These are phyloP conservation scores for Zele albiditarsus DNA, from an alignment of 2,888 invertebrate species.

Conservation along the genomic window DNA sequence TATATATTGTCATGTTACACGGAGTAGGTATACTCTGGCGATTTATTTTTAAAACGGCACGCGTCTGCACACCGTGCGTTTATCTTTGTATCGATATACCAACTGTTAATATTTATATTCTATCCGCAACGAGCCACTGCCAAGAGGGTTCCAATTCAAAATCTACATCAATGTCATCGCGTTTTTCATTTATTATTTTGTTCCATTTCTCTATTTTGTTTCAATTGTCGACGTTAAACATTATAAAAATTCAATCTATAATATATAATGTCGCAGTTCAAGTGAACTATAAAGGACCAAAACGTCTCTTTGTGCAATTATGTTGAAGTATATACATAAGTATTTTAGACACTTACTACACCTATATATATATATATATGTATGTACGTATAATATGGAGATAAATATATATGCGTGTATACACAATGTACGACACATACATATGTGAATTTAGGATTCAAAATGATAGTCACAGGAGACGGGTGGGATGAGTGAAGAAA, in stretches of 20 bases:
- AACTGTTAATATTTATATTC: constrained; percentile 60
- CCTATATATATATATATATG: no score
- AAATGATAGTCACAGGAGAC: constrained; percentile 58
- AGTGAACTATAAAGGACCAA: no score
- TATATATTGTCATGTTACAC: neutral
- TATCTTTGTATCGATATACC: constrained; percentile 58
- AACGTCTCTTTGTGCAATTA: no score
- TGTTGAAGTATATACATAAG: no score
- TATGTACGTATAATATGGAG: no score
- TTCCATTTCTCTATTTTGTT: neutral
- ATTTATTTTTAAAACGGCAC: constrained; percentile 58
- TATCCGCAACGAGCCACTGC: constrained; percentile 39
- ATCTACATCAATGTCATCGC: neutral
- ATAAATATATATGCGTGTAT: no score
- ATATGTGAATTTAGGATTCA: constrained; percentile 53
- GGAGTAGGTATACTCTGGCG: constrained; percentile 20
- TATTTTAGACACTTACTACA: no score
- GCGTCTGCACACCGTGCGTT: constrained; percentile 54
- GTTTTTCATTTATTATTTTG: neutral
- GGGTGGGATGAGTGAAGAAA: constrained; percentile 9
- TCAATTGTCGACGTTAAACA: no score
- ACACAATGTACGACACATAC: neutral
- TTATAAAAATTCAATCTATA: no score
- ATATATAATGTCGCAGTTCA: no score
- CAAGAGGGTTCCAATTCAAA: constrained; percentile 1